phyloP scores from a whole-genome alignment of 2,888 invertebrate genomes.

The Papilio gigon region DNA sequence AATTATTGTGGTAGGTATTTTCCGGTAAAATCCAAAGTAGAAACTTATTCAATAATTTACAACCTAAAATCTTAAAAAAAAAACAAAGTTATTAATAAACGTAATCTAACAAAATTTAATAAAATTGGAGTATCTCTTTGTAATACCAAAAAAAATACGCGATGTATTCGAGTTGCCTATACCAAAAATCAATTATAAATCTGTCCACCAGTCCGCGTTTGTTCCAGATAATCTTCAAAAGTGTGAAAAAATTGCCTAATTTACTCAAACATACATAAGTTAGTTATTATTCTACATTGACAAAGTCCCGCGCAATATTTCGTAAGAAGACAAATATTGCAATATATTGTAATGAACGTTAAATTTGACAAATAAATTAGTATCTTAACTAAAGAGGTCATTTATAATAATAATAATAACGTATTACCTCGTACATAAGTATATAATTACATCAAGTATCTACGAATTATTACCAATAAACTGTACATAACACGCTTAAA shows the following conservation, averaged over 20 bases:
- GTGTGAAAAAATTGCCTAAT: too few species aligned
- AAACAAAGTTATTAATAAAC: background rate
- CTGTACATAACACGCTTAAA: slow-evolving; percentile 8
- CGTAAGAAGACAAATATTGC: too few species aligned
- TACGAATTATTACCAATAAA: background rate
- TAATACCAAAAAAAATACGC: too few species aligned
- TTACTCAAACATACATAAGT: too few species aligned
- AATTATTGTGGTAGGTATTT: background rate
- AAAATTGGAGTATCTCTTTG: too few species aligned
- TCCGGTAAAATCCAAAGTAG: background rate
- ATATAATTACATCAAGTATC: background rate
- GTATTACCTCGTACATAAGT: background rate
- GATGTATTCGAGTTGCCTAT: too few species aligned
- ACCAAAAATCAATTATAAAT: too few species aligned
- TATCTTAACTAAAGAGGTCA: background rate
- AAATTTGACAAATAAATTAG: background rate
- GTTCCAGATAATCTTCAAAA: too few species aligned
- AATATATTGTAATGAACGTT: background rate
- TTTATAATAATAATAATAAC: background rate
- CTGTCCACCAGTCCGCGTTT: too few species aligned
- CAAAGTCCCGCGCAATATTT: too few species aligned
- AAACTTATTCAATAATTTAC: slow-evolving; percentile 4
- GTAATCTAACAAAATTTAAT: too few species aligned
- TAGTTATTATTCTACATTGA: too few species aligned
- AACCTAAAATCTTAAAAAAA: background rate